Conservation (phyloP, 30 jellyfish, hydroid and myxozoan genomes). For the Morbakka virulenta region DNA sequence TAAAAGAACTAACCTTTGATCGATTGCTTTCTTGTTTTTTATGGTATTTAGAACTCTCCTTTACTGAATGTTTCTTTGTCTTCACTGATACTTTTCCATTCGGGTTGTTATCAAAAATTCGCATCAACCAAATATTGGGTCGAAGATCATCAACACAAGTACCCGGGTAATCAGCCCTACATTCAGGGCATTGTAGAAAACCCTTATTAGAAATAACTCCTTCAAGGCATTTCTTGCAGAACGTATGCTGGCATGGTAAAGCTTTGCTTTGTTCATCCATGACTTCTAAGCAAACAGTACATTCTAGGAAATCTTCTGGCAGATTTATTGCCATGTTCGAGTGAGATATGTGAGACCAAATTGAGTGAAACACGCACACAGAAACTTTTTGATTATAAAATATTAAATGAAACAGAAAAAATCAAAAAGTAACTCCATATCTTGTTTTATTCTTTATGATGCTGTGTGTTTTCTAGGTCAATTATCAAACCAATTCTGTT, state of each 20-base stretch:
- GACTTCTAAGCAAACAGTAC: slow-evolving; percentile 77
- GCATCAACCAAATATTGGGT: slow-evolving; percentile 70
- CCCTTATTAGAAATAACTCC: slow-evolving; percentile 61
- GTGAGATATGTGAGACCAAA: too few species aligned
- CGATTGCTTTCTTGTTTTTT: slow-evolving; percentile 4
- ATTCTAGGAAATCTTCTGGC: slow-evolving; percentile 70
- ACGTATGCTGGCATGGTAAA: slow-evolving; percentile 91
- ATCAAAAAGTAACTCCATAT: too few species aligned
- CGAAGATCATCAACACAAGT: slow-evolving; percentile 55
- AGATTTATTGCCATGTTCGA: too few species aligned
- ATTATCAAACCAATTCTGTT: too few species aligned
- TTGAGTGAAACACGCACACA: too few species aligned
- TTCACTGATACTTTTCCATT: slow-evolving; percentile 25
- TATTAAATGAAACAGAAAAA: too few species aligned
- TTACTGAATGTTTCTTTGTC: too few species aligned
- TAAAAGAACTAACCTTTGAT: slow-evolving; percentile 41
- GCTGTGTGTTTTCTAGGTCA: too few species aligned
- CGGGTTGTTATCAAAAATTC: slow-evolving; percentile 45
- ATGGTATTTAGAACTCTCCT: too few species aligned
- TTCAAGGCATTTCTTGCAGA: slow-evolving; percentile 66
- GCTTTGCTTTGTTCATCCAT: slow-evolving; percentile 82
- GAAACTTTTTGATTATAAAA: too few species aligned
- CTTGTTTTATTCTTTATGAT: too few species aligned
- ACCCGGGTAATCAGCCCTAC: slow-evolving; percentile 57
- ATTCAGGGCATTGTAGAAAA: slow-evolving; percentile 86